Evolutionary conservation across 2,888 invertebrate genomes (phyloP).

Genomic region (Listrodromus nycthemerus): DNA sequence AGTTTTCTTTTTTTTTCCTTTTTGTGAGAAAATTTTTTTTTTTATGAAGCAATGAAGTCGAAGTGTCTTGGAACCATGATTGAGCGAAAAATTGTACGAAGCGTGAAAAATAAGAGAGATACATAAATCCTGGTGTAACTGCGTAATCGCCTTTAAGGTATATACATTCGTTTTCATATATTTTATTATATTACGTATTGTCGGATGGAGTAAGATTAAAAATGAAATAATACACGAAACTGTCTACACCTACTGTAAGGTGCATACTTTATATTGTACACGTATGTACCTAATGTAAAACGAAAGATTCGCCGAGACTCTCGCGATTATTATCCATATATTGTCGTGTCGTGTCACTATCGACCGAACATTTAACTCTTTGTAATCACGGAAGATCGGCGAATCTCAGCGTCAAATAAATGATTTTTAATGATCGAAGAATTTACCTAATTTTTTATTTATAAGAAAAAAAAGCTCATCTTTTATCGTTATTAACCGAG

Average conservation of each 20-base stretch:
- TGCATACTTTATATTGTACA: slow-evolving; percentile 59
- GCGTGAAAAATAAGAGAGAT: neutral
- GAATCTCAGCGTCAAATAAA: slow-evolving; percentile 63
- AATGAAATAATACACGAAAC: slow-evolving; percentile 43
- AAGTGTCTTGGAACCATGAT: neutral
- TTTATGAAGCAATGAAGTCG: neutral
- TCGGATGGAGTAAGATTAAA: slow-evolving; percentile 51
- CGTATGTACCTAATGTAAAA: slow-evolving; percentile 55
- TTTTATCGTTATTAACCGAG: too few relatives aligned
- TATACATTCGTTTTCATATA: slow-evolving; percentile 69
- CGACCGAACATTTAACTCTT: slow-evolving; percentile 8
- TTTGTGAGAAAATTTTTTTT: neutral
- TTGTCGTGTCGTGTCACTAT: slow-evolving; percentile 29
- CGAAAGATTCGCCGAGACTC: slow-evolving; percentile 42
- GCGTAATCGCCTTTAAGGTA: slow-evolving; percentile 58
- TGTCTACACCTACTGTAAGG: slow-evolving; percentile 57
- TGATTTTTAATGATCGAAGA: slow-evolving; percentile 64
- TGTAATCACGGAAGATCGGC: slow-evolving; percentile 54
- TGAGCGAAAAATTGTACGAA: neutral
- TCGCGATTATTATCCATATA: slow-evolving; percentile 37
- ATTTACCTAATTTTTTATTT: neutral
- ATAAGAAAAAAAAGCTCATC: too few relatives aligned
- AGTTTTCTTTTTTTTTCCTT: neutral
- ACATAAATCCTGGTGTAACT: slow-evolving; percentile 33
- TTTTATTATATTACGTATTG: slow-evolving; percentile 69